Evolutionary conservation across 2,888 invertebrate genomes (phyloP).

Genomic region (Phyto melanocephala): DNA sequence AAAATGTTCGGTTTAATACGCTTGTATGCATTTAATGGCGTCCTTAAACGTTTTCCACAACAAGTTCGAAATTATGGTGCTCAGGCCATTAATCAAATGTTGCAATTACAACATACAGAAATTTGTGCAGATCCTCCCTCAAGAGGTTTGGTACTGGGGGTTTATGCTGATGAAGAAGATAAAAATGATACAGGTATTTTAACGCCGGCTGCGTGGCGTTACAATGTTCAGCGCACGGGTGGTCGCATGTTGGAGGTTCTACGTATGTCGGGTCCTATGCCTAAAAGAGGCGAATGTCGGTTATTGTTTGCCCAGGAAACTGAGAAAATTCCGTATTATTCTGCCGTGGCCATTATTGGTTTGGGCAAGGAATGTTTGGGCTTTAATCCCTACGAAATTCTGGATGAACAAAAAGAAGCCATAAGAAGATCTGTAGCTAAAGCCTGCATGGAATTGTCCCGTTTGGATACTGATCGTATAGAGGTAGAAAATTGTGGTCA

Average conservation of each 20-base stretch:
- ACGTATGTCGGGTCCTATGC: slow-evolving; percentile 80
- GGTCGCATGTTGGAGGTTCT: slow-evolving; percentile 81
- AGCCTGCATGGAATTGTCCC: slow-evolving; percentile 81
- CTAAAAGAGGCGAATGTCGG: slow-evolving; percentile 80
- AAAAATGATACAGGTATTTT: slow-evolving; percentile 81
- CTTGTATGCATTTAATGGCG: slow-evolving; percentile 44
- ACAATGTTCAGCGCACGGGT: slow-evolving; percentile 79
- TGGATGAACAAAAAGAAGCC: slow-evolving; percentile 87
- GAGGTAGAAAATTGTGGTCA: slow-evolving; percentile 86
- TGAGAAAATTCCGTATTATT: slow-evolving; percentile 78
- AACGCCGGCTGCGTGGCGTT: slow-evolving; percentile 82
- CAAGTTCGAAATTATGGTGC: slow-evolving; percentile 70
- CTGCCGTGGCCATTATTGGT: slow-evolving; percentile 86
- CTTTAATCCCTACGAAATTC: slow-evolving; percentile 84
- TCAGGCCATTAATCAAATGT: slow-evolving; percentile 74
- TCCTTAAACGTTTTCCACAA: slow-evolving; percentile 9
- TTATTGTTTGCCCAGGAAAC: slow-evolving; percentile 84
- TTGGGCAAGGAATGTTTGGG: slow-evolving; percentile 85
- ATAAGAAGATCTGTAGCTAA: slow-evolving; percentile 85
- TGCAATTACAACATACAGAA: slow-evolving; percentile 74
- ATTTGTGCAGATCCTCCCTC: slow-evolving; percentile 76
- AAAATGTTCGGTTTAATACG: slow-evolving; percentile 70
- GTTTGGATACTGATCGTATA: slow-evolving; percentile 81
- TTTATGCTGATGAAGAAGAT: slow-evolving; percentile 82
- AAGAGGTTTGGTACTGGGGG: slow-evolving; percentile 82